phyloP scores from a whole-genome alignment of 2,888 invertebrate genomes.

The Mystacides longicornis region DNA sequence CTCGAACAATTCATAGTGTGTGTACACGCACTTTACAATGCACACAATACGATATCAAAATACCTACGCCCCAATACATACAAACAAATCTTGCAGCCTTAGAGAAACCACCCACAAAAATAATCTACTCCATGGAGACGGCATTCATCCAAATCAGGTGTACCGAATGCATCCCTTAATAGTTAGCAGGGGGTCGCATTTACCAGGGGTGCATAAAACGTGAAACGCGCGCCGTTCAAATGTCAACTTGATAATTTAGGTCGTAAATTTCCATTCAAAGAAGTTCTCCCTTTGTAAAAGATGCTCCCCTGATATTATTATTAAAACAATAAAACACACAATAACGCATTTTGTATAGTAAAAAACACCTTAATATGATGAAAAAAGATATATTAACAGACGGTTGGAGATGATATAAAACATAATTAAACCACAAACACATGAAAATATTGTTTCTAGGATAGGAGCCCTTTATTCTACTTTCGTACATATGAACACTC shows the following conservation, averaged over 20 bases:
- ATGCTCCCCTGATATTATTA: not conserved
- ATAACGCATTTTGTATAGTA: too few species aligned
- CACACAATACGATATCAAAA: conserved; percentile 10
- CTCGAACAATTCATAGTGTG: not conserved
- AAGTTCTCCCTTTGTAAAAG: conserved; percentile 1
- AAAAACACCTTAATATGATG: too few species aligned
- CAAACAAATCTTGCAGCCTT: not conserved
- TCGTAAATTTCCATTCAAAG: conserved; percentile 4
- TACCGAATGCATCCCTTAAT: conserved; percentile 7
- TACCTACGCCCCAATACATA: conserved; percentile 8
- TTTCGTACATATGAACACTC: too few species aligned
- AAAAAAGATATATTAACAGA: too few species aligned
- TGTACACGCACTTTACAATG: not conserved
- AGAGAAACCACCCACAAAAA: conserved; percentile 8
- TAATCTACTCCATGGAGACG: conserved; percentile 5
- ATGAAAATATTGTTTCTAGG: too few species aligned
- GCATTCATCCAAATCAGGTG: conserved; percentile 14
- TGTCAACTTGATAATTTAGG: conserved; percentile 9
- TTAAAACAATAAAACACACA: conserved; percentile 1
- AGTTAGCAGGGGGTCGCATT: not conserved
- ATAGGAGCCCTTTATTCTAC: too few species aligned
- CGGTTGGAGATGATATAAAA: too few species aligned
- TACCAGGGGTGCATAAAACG: conserved; percentile 11
- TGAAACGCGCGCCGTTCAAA: conserved; percentile 13
- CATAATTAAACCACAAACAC: too few species aligned